Conservation (phyloP, 2,113 vertebrate genomes). For the Laticauda laticaudata region DNA sequence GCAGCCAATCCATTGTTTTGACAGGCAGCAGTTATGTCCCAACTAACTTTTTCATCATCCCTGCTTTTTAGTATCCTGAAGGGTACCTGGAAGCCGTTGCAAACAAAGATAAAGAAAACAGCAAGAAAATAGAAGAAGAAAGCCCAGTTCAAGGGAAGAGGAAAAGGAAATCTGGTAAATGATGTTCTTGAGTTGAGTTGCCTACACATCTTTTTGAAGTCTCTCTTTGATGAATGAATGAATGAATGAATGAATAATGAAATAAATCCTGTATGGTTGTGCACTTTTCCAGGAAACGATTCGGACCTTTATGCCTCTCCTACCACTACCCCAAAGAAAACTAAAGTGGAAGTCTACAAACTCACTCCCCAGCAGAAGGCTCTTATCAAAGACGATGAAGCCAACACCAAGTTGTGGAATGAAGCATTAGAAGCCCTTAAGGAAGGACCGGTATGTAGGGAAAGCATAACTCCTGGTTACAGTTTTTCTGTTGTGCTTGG, state of each 20-base stretch:
- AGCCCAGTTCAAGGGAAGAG: slow-evolving; percentile 79
- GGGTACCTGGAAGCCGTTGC: slow-evolving; percentile 88
- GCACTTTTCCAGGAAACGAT: slow-evolving; percentile 47
- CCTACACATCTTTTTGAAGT: too few relatives aligned
- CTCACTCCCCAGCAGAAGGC: slow-evolving; percentile 83
- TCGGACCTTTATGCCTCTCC: background rate
- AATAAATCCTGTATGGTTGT: background rate
- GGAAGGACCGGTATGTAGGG: slow-evolving; percentile 80
- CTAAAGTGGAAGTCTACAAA: slow-evolving; percentile 86
- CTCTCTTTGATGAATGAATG: background rate
- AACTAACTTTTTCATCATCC: background rate
- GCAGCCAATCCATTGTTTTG: background rate
- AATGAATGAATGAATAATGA: background rate
- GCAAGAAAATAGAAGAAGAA: slow-evolving; percentile 55
- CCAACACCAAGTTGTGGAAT: slow-evolving; percentile 90
- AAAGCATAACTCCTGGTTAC: background rate
- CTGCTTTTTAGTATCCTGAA: slow-evolving; percentile 83
- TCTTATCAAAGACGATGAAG: slow-evolving; percentile 84
- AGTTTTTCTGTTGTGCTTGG: background rate
- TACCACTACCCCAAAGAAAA: slow-evolving; percentile 76
- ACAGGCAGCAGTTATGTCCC: background rate
- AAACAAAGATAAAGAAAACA: slow-evolving; percentile 85
- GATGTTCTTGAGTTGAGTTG: background rate
- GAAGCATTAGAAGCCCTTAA: slow-evolving; percentile 86
- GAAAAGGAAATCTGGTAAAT: slow-evolving; percentile 85